A percentile compares a stretch with the other conserved stretches of the same genome.
Evolutionary conservation across 2,113 vertebrate species (phyloP).

Genomic region (Tauraco erythrolophus): DNA sequence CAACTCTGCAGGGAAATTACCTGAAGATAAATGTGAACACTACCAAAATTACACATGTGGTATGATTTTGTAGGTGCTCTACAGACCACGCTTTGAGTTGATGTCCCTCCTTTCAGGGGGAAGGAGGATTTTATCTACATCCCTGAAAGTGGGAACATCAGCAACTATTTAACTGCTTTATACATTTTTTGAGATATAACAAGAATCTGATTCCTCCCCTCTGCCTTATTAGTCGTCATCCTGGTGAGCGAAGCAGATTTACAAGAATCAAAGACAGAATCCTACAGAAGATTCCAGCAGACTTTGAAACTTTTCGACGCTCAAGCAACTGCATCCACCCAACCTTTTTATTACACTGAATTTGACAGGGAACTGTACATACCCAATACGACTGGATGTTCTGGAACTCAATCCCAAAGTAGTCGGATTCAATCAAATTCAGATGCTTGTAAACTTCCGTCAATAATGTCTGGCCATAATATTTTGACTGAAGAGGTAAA

Average conservation of each 20-base stretch:
- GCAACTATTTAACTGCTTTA: background rate
- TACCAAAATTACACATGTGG: background rate
- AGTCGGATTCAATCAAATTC: slow-evolving; percentile 94
- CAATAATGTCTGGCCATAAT: slow-evolving; percentile 82
- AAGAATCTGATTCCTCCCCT: background rate
- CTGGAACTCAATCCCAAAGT: slow-evolving; percentile 96
- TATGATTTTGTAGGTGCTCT: background rate
- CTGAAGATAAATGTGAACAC: background rate
- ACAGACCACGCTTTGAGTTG: background rate
- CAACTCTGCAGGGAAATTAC: background rate
- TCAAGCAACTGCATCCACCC: background rate
- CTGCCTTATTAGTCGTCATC: background rate
- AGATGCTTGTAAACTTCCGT: slow-evolving; percentile 86
- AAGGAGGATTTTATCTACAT: background rate
- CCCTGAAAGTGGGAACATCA: background rate
- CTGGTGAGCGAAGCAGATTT: background rate
- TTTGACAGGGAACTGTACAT: slow-evolving; percentile 54
- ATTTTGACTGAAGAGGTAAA: slow-evolving; percentile 80
- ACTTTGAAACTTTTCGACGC: background rate
- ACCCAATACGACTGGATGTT: slow-evolving; percentile 91
- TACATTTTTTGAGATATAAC: background rate
- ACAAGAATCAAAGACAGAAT: background rate
- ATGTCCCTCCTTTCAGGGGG: background rate
- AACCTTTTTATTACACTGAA: background rate
- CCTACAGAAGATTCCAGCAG: background rate